phyloP scores from a whole-genome alignment of 2,797 vertebrate species.

The Coregonus sp. region DNA sequence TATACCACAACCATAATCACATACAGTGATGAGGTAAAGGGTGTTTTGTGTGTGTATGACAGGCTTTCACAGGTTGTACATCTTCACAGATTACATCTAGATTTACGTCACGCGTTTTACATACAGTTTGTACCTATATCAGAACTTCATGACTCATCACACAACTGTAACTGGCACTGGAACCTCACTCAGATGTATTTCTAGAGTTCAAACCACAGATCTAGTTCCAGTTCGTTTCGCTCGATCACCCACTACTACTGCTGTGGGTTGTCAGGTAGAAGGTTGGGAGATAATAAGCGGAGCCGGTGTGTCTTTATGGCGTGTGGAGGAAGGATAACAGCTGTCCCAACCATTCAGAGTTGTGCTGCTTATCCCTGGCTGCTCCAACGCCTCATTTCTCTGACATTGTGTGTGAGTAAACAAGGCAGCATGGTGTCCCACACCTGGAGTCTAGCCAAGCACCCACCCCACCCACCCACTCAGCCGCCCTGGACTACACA shows the following conservation, averaged over 20 bases:
- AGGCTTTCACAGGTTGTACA: too few species aligned
- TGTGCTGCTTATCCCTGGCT: background rate
- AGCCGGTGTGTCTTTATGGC: background rate
- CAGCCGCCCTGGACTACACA: background rate
- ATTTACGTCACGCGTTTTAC: too few species aligned
- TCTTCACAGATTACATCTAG: too few species aligned
- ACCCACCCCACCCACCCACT: background rate
- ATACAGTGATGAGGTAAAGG: too few species aligned
- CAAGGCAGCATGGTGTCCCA: slow-evolving; percentile 47
- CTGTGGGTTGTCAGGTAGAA: background rate
- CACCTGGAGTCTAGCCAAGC: slow-evolving; percentile 52
- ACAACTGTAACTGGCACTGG: too few species aligned
- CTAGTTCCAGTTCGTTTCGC: background rate
- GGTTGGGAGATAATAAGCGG: background rate
- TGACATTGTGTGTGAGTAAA: slow-evolving; percentile 55
- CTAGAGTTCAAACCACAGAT: background rate
- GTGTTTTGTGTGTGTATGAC: too few species aligned
- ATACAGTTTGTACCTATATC: too few species aligned
- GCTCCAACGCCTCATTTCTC: slow-evolving; percentile 30
- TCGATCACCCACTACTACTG: background rate
- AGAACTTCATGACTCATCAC: too few species aligned
- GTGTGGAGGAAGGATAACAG: background rate
- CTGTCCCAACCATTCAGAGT: slow-evolving; percentile 3
- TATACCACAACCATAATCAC: too few species aligned
- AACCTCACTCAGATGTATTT: too few species aligned